phyloP scores from a whole-genome alignment of 2,888 invertebrate genomes.

The Drosophila mimetica region DNA sequence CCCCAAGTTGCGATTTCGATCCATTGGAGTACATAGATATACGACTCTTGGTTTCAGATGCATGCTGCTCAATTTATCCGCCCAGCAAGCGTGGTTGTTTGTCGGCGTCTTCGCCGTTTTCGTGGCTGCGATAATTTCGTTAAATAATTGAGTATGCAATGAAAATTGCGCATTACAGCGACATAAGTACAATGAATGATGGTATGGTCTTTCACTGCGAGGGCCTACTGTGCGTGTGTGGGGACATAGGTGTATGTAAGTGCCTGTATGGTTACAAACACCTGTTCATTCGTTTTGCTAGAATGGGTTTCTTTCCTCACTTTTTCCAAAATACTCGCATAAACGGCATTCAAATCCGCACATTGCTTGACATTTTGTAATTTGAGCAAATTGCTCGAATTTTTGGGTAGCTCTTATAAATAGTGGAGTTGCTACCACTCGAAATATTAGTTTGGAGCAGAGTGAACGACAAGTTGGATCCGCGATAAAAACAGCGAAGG shows the following conservation, averaged over 20 bases:
- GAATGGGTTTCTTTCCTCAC: conserved; percentile 62
- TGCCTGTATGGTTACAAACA: conserved; percentile 36
- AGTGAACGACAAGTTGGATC: conserved; percentile 26
- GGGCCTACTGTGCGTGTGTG: conserved; percentile 4
- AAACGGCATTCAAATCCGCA: conserved; percentile 46
- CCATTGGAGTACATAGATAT: conserved; percentile 23
- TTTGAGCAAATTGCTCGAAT: conserved; percentile 69
- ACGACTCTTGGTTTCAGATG: conserved; percentile 29
- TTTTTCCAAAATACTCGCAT: conserved; percentile 38
- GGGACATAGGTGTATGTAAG: conserved; percentile 27
- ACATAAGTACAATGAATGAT: conserved; percentile 22
- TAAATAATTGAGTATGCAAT: conserved; percentile 74
- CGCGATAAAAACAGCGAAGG: neutral
- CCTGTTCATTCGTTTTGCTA: conserved; percentile 64
- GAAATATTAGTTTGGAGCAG: conserved; percentile 58
- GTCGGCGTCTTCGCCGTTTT: conserved; percentile 28
- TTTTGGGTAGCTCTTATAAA: conserved; percentile 62
- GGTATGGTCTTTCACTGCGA: neutral
- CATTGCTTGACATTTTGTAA: conserved; percentile 67
- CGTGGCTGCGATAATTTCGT: conserved; percentile 66
- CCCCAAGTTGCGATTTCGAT: conserved; percentile 22
- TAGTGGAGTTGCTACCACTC: conserved; percentile 42
- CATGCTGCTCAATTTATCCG: conserved; percentile 31
- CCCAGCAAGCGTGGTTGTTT: conserved; percentile 37
- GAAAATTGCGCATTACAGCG: conserved; percentile 51